Evolutionary conservation across 2,888 invertebrate genomes (phyloP).

Genomic region (Folsomia candida): DNA sequence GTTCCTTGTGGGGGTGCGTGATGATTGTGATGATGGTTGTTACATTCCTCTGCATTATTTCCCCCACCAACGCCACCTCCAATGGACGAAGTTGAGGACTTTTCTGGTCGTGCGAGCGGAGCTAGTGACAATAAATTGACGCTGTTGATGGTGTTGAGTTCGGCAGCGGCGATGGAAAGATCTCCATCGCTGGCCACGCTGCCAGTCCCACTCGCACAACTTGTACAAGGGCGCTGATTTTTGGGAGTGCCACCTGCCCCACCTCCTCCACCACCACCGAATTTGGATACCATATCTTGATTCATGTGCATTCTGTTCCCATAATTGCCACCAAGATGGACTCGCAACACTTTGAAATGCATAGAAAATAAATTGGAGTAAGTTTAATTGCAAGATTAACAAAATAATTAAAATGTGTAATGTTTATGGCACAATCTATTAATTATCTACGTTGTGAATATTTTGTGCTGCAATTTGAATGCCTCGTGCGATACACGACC

Average conservation of each 20-base stretch:
- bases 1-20: slow-evolving; percentile 22
- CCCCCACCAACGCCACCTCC: background rate
- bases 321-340: slow-evolving; percentile 37
- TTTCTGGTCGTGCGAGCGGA: slow-evolving; percentile 9
- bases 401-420: no score
- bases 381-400: no score
- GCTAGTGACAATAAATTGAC: background rate
- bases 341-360: no score
- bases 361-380: no score
- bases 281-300: background rate
- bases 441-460: no score
- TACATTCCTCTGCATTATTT: background rate
- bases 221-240: background rate
- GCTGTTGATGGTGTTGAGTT: background rate
- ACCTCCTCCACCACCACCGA: no score
- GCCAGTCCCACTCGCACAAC: background rate
- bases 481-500: no score
- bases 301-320: background rate
- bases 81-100: background rate
- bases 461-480: no score
- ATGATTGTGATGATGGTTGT: no score
- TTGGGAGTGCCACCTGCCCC: background rate
- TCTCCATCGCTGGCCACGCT: background rate
- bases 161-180: background rate
- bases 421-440: no score